phyloP scores from a whole-genome alignment of 2,888 invertebrate species.

The Orgyia antiqua region DNA sequence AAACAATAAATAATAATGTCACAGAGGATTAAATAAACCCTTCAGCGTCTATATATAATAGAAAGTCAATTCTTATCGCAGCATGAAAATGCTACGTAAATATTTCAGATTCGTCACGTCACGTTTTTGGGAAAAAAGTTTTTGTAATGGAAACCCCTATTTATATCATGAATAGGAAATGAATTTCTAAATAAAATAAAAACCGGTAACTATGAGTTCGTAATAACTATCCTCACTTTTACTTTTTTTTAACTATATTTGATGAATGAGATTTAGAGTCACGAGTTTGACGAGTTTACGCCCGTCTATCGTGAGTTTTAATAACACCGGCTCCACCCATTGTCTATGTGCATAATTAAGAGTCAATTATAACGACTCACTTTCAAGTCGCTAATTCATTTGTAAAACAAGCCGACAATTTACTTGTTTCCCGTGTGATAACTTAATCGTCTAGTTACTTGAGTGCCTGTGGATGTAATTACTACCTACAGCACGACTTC shows the following conservation, averaged over 20 bases:
- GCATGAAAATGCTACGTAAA: conserved; percentile 1
- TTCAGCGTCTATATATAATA: too few species aligned
- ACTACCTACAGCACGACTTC: conserved; percentile 2
- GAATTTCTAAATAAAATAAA: conserved; percentile 5
- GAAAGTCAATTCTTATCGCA: conserved; percentile 1
- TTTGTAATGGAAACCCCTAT: too few species aligned
- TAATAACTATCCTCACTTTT: conserved; percentile 16
- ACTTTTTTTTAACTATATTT: conserved; percentile 19
- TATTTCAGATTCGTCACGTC: neutral
- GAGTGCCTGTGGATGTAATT: conserved; percentile 2
- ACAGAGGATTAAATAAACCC: too few species aligned
- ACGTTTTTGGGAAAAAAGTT: conserved; percentile 1
- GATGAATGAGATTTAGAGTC: conserved; percentile 9
- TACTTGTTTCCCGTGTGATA: conserved; percentile 26
- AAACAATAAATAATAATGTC: too few species aligned
- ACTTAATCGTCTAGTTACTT: conserved; percentile 10
- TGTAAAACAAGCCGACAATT: conserved; percentile 20
- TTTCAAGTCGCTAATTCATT: conserved; percentile 17
- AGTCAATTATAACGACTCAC: conserved; percentile 20
- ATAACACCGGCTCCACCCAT: conserved; percentile 26
- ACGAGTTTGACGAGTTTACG: conserved; percentile 14
- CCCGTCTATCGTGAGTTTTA: conserved; percentile 15
- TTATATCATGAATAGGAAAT: neutral
- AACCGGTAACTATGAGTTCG: conserved; percentile 10
- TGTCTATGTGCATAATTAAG: conserved; percentile 26